These are phyloP conservation scores for Syrista parreyssii DNA, from an alignment of 2,888 invertebrate species.

Conservation along the genomic window DNA sequence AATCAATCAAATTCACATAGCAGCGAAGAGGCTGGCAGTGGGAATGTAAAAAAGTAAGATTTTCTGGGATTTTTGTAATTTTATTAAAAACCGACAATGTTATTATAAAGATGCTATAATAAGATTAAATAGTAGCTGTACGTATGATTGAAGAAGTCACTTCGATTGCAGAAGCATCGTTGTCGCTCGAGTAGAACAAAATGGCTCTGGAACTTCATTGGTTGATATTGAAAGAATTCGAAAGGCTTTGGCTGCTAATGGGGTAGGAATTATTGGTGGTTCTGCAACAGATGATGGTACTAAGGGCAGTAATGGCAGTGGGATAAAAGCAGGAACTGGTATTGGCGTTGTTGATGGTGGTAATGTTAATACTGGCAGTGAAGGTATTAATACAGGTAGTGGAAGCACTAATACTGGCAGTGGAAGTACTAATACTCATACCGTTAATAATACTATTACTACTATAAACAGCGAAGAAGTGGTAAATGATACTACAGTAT, in stretches of 20 bases:
- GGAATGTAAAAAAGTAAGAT: conserved; percentile 48
- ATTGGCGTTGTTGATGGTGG: conserved; percentile 70
- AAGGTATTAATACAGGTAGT: conserved; percentile 50
- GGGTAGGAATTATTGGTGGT: conserved; percentile 57
- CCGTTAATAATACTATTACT: conserved; percentile 33
- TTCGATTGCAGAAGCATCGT: conserved; percentile 53
- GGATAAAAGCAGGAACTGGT: background rate
- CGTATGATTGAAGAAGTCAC: conserved; percentile 1
- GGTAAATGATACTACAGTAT: background rate
- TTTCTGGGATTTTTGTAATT: background rate
- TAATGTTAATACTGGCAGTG: conserved; percentile 68
- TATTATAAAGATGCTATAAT: background rate
- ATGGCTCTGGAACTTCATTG: conserved; percentile 49
- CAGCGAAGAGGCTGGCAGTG: conserved; percentile 4
- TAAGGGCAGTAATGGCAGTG: background rate
- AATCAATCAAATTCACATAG: conserved; percentile 28
- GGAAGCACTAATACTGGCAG: conserved; percentile 25
- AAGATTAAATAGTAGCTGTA: background rate
- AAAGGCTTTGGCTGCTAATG: conserved; percentile 56
- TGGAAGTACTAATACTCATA: background rate
- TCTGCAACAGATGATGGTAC: background rate
- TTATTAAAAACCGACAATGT: background rate
- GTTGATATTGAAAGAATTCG: conserved; percentile 63
- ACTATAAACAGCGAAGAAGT: background rate
- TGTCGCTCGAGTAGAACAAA: conserved; percentile 59